These are phyloP conservation scores for Atopsyche davidsoni DNA, from an alignment of 1,140 invertebrate genomes.

Conservation along the genomic window DNA sequence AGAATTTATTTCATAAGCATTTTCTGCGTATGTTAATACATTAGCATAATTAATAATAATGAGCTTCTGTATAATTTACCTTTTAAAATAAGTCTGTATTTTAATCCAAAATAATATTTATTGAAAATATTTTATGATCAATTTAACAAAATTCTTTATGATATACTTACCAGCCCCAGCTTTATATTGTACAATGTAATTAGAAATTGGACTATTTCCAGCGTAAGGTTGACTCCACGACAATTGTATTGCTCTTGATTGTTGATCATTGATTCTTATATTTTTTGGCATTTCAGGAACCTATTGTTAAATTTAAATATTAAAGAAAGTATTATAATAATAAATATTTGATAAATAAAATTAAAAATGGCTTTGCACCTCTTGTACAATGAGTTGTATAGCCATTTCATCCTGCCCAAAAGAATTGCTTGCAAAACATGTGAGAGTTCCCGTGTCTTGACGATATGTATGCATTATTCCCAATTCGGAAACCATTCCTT, in stretches of 20 bases:
- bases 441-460: conserved; percentile 83
- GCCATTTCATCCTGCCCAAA: conserved; percentile 88
- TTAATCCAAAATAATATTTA: no score
- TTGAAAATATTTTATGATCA: no score
- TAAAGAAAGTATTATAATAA: neutral
- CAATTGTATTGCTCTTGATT: conserved; percentile 71
- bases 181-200: conserved; percentile 83
- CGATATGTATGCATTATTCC: conserved; percentile 76
- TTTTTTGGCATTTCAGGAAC: conserved; percentile 83
- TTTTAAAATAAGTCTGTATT: no score
- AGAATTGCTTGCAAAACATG: conserved; percentile 80
- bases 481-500: conserved; percentile 79
- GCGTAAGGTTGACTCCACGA: conserved; percentile 81
- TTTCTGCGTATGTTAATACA: no score
- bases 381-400: conserved; percentile 87
- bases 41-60: no score
- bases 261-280: conserved; percentile 74
- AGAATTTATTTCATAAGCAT: no score
- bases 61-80: no score
- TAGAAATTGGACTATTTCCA: conserved; percentile 81
- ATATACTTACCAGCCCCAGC: conserved; percentile 70
- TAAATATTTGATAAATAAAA: neutral
- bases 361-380: conserved; percentile 42
- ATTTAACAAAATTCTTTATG: no score
- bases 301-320: conserved; percentile 37